Conservation (phyloP, 2,113 vertebrate genomes). For the Cebidichthys violaceus region DNA sequence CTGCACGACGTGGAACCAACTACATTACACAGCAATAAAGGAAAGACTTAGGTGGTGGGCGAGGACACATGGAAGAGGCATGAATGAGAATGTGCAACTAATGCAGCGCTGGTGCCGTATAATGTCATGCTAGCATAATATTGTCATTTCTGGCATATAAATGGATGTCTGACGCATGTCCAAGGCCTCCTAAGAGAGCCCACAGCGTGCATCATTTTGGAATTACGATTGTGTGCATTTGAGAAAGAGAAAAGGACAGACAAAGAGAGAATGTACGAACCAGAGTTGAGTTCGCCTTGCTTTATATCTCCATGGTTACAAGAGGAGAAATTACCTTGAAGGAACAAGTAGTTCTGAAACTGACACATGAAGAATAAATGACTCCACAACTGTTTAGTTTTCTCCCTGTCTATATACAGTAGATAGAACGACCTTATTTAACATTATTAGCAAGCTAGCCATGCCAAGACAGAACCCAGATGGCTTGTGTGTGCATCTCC, state of each 20-base stretch:
- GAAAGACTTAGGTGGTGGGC: neutral
- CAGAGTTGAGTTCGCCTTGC: constrained; percentile 11
- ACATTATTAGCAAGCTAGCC: neutral
- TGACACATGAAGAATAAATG: neutral
- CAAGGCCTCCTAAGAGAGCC: neutral
- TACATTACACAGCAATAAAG: constrained; percentile 51
- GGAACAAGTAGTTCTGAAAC: constrained; percentile 18
- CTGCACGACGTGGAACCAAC: constrained; percentile 29
- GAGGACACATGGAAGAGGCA: constrained; percentile 1
- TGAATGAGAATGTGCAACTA: constrained; percentile 13
- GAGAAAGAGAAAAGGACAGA: neutral
- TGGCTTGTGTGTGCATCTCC: constrained; percentile 6
- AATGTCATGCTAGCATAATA: constrained; percentile 13
- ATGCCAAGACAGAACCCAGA: neutral
- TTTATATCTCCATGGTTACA: constrained; percentile 57
- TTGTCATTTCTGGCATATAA: constrained; percentile 34
- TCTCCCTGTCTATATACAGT: neutral
- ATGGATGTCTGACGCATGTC: constrained; percentile 9
- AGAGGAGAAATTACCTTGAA: constrained; percentile 29
- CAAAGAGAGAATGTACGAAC: constrained; percentile 22
- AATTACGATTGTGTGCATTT: neutral
- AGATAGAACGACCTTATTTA: neutral
- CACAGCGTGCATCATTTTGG: neutral
- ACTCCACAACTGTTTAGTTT: neutral
- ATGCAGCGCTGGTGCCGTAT: neutral